A percentile compares a stretch with the other conserved stretches of the same genome.
phyloP scores from a whole-genome alignment of 2,888 invertebrate species.

The Drosophila mimetica region DNA sequence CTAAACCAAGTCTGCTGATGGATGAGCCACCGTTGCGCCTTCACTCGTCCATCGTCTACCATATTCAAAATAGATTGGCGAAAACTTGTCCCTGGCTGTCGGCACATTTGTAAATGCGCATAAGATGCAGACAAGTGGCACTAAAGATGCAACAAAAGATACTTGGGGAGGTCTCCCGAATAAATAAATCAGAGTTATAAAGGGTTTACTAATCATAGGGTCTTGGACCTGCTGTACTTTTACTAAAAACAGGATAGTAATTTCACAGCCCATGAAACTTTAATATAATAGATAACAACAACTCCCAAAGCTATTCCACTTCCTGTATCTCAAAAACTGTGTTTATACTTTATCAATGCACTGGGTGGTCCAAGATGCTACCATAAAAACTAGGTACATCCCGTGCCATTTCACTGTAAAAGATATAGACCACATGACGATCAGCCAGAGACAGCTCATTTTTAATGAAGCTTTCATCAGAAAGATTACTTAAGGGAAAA shows the following conservation, averaged over 20 bases:
- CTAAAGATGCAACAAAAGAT: slow-evolving; percentile 29
- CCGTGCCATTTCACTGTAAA: slow-evolving; percentile 20
- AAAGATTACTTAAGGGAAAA: slow-evolving; percentile 16
- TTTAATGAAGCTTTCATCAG: slow-evolving; percentile 21
- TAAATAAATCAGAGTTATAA: slow-evolving; percentile 43
- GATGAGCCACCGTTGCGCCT: slow-evolving; percentile 57
- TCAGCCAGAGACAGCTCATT: slow-evolving; percentile 20
- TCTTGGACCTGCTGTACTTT: too few species aligned
- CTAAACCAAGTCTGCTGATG: slow-evolving; percentile 66
- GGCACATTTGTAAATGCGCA: slow-evolving; percentile 60
- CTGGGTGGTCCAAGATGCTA: slow-evolving; percentile 13
- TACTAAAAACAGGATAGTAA: not conserved
- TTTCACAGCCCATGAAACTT: too few species aligned
- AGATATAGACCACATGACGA: not conserved
- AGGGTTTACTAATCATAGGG: not conserved
- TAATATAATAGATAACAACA: not conserved
- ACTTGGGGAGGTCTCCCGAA: slow-evolving; percentile 17
- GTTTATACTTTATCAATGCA: not conserved
- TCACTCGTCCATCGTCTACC: slow-evolving; percentile 16
- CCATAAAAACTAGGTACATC: slow-evolving; percentile 28
- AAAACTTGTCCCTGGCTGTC: slow-evolving; percentile 66
- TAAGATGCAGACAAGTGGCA: slow-evolving; percentile 22
- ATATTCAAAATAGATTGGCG: slow-evolving; percentile 67
- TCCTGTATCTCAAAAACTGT: not conserved
- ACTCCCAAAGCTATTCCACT: not conserved